Evolutionary conservation across 2,888 invertebrate genomes (phyloP), one percentile per base, ranked within the genome.

Genomic region (Salpingus planirostris): DNA sequence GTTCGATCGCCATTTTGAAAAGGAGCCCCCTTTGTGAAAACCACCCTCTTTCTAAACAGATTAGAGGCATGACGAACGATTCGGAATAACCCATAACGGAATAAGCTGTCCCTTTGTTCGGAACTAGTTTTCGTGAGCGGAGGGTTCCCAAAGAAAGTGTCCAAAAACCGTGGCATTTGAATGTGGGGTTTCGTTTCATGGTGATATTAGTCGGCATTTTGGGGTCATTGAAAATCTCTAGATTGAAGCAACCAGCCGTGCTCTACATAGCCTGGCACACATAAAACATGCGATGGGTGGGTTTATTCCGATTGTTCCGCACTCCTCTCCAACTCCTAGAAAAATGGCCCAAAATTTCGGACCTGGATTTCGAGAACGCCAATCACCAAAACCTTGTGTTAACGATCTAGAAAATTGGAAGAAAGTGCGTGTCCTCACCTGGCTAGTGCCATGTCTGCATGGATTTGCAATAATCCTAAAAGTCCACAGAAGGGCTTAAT

Each of bases 201-300:
- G 47, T 41, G 46, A 47, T 49, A 47, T 46, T 48, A 47, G 51
- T 47, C 46, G 49, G 47, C 47, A 50, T 55, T 55, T 55, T 55
- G 53, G 50, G 55, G 55, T 55, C 55, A 55, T 54, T 55, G 53
- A 55, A 55, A 54, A 55, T 53, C 49, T 54, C 52, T 49, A 48
- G 44, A 49, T 50, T 50, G 52, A 52, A 50, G 49, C 50, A 52
- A 52, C 52, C 46, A 50, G 43, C 50, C 49, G 48, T 54, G 54
- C 54, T 54, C 54, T 46, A 54, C 53, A 54, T 54, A 48, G 44
- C 37, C 42, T 40, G 40, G 49, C 49, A 50, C 46, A 52, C 46
- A 49, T 48, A 49, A 48, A 11, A 13, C 12, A 6, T 10, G 10
- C 10, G 23, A 18, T 7, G 18, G 18, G 18, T 18, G 18, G 18